phyloP scores from a whole-genome alignment of 2,797 vertebrate genomes.

The Acrocephalus scirpaceus region DNA sequence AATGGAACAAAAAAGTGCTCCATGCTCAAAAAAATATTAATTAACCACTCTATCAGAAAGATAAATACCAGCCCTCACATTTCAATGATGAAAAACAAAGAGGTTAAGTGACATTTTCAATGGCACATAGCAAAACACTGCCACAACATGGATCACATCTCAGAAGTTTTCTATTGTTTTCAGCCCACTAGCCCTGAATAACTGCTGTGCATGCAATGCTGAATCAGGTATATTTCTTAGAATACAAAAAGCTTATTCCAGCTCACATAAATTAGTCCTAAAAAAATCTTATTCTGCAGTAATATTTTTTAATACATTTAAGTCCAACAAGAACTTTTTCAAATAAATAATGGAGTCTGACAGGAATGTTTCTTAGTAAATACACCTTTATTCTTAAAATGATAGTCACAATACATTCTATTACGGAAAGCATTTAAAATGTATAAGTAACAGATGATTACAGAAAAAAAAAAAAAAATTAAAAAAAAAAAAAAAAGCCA shows the following conservation, averaged over 20 bases:
- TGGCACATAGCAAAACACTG: conserved; percentile 47
- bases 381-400: background rate
- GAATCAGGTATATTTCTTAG: conserved; percentile 28
- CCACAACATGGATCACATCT: conserved; percentile 31
- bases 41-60: conserved; percentile 27
- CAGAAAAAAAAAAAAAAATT: background rate
- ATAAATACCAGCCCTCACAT: conserved; percentile 1
- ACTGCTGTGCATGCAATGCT: conserved; percentile 24
- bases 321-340: background rate
- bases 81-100: conserved; percentile 30
- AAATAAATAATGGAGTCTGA: background rate
- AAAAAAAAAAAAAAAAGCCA: background rate
- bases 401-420: background rate
- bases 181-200: conserved; percentile 36
- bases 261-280: background rate
- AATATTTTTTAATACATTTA: background rate
- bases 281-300: background rate
- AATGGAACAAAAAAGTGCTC: conserved; percentile 18
- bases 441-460: conserved; percentile 6
- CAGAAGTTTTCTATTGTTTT: conserved; percentile 53
- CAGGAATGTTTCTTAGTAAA: background rate
- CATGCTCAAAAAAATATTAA: conserved; percentile 50
- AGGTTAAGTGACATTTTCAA: conserved; percentile 37
- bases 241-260: conserved; percentile 6
- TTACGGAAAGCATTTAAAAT: background rate